Conservation (phyloP, 2,113 vertebrate species). For the Charadrius vociferus region DNA sequence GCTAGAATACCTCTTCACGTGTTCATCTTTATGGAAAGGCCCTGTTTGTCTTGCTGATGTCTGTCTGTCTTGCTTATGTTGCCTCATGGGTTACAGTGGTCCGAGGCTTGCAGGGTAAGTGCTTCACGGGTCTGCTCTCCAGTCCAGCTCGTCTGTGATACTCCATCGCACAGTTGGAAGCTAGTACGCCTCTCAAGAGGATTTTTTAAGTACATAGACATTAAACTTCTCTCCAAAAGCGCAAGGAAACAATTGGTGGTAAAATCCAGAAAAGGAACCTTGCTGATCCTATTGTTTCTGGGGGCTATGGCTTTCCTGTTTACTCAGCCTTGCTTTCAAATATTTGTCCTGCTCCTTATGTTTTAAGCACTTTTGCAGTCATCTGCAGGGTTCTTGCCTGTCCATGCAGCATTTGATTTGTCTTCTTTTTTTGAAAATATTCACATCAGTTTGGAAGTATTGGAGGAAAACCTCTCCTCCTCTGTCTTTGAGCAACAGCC, state of each 20-base stretch:
- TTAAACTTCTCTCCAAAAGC: neutral
- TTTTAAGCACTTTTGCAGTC: neutral
- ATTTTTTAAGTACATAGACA: neutral
- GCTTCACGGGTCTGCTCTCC: neutral
- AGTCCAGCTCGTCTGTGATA: neutral
- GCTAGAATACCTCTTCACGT: neutral
- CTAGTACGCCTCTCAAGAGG: neutral
- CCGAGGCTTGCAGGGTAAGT: neutral
- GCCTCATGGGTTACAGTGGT: neutral
- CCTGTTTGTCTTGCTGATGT: neutral
- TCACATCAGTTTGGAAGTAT: neutral
- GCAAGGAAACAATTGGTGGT: neutral
- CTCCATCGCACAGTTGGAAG: neutral
- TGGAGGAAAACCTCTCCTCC: neutral
- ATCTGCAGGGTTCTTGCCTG: neutral
- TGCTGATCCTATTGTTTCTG: constrained; percentile 27
- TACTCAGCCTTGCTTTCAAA: constrained; percentile 12
- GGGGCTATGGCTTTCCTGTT: constrained; percentile 42
- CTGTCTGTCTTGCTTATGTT: neutral
- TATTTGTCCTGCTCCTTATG: neutral
- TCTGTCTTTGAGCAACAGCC: neutral
- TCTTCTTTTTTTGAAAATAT: neutral
- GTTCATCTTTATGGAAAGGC: neutral
- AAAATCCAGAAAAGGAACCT: constrained; percentile 23
- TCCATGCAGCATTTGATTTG: neutral